Conservation (phyloP, 1,140 invertebrate species). For the Drosophila bocqueti region DNA sequence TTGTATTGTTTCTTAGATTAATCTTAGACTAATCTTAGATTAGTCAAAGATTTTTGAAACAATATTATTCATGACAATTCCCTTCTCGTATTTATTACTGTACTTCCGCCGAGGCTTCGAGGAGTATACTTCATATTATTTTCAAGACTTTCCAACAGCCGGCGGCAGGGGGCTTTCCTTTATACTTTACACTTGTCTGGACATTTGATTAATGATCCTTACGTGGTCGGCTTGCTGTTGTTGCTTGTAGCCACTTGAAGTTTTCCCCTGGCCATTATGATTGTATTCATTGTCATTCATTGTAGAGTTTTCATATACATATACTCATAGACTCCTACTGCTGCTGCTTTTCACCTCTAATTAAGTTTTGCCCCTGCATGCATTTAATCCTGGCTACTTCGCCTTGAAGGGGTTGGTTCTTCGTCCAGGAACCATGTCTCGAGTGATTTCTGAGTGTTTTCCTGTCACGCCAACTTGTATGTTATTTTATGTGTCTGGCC, state of each 20-base stretch:
- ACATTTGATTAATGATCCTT: slow-evolving; percentile 84
- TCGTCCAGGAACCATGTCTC: slow-evolving; percentile 43
- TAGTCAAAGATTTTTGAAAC: neutral
- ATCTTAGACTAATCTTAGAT: too few species aligned
- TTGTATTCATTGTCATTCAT: slow-evolving; percentile 70
- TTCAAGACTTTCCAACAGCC: slow-evolving; percentile 41
- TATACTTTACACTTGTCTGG: slow-evolving; percentile 81
- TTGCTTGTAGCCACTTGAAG: slow-evolving; percentile 37
- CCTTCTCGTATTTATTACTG: neutral
- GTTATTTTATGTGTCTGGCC: slow-evolving; percentile 46
- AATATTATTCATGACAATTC: neutral
- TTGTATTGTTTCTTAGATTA: neutral
- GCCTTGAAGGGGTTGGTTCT: slow-evolving; percentile 31
- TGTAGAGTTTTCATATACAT: slow-evolving; percentile 27
- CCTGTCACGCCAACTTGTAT: slow-evolving; percentile 53
- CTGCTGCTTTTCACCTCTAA: slow-evolving; percentile 30
- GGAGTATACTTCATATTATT: slow-evolving; percentile 49
- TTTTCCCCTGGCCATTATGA: slow-evolving; percentile 60
- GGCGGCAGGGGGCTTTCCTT: slow-evolving; percentile 34
- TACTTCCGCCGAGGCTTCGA: slow-evolving; percentile 31
- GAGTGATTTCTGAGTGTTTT: slow-evolving; percentile 52
- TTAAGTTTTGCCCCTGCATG: slow-evolving; percentile 37
- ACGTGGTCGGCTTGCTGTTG: slow-evolving; percentile 43
- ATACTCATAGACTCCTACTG: neutral
- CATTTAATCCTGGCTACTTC: slow-evolving; percentile 40